These are phyloP conservation scores for Pagetopsis macropterus DNA, from an alignment of 2,797 vertebrate genomes.

Conservation along the genomic window DNA sequence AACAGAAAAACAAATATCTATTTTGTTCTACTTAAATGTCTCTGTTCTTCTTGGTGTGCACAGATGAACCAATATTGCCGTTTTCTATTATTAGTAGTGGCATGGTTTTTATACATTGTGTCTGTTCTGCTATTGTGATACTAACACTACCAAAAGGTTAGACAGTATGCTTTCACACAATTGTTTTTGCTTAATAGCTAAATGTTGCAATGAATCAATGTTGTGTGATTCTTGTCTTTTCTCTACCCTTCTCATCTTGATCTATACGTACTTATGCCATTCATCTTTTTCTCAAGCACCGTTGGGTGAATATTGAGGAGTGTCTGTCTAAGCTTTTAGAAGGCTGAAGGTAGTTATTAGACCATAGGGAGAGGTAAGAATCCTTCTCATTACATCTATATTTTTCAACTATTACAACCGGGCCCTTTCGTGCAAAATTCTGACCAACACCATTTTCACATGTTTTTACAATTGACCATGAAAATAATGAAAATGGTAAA, in stretches of 20 bases:
- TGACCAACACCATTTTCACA: conserved; percentile 1
- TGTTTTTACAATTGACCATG: not conserved
- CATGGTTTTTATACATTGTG: not conserved
- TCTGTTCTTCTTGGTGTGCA: not conserved
- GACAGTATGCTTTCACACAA: conserved; percentile 20
- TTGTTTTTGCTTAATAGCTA: conserved; percentile 9
- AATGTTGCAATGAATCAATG: conserved; percentile 30
- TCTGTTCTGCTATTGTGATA: conserved; percentile 1
- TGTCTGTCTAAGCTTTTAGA: conserved; percentile 44
- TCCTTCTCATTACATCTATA: conserved; percentile 44
- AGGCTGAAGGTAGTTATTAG: conserved; percentile 56
- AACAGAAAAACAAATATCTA: not conserved
- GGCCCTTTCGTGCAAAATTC: conserved; percentile 9
- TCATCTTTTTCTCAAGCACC: conserved; percentile 46
- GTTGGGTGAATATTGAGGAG: conserved; percentile 50
- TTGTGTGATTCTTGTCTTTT: conserved; percentile 17
- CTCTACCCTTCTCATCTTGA: conserved; percentile 21
- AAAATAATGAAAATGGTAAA: conserved; percentile 11
- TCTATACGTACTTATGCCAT: conserved; percentile 48
- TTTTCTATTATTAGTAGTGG: not conserved
- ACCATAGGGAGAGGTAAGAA: conserved; percentile 40
- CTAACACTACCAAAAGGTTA: not conserved
- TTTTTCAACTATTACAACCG: conserved; percentile 29
- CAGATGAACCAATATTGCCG: not conserved
- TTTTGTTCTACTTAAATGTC: not conserved